Evolutionary conservation across 92 coral and sea anemone genomes (phyloP), one percentile per base, ranked within the genome.

Genomic region (Zoanthus sociatus): DNA sequence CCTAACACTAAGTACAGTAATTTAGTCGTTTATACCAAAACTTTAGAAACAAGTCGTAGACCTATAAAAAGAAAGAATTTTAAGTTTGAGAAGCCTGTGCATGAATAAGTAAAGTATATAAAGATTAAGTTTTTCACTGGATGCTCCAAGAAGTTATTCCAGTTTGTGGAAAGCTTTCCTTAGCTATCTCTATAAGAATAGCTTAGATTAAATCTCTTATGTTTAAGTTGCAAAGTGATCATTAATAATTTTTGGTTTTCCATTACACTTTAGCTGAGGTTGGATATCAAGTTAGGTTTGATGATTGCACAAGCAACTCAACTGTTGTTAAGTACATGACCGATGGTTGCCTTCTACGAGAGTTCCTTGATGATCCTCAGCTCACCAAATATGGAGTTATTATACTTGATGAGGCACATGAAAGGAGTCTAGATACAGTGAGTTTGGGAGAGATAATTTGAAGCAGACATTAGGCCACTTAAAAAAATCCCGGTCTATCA

Each of bases 221-320:
- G 42, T 37, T 37, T 37, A 37, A 37, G 66, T 15, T 12, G 3
- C 20, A 12, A 8, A 58, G 16, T 15, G 6, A 21, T 50, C 66
- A 58, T 5, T 17, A 56, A 11, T 16, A 14, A 17, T 14, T 16
- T 10, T 5, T 58, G 17, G 14, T 17, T 63, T 20, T 63, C 20
- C 3, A 21, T n/a, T 63, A 7, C n/a, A 79, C 26, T 56, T 37
- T 83, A 96, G 98, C 82, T 78, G 86, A 90, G 45, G 98, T 96
- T 77, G 98, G 98, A 12, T 96, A 96, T 87, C 98, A 96, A 88
- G 98, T 96, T 53, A 86, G 98, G 63, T 96, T 96, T 94, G 98
- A 96, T 86, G 98, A 96, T 87, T 76, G 90, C 83, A 96, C 98
- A 79, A 91, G 95, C 68, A 90, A 87, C 6, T 56, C 85, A 31